These are phyloP conservation scores for Pectinophora gossypiella DNA, from an alignment of 1,140 invertebrate species.

Conservation along the genomic window DNA sequence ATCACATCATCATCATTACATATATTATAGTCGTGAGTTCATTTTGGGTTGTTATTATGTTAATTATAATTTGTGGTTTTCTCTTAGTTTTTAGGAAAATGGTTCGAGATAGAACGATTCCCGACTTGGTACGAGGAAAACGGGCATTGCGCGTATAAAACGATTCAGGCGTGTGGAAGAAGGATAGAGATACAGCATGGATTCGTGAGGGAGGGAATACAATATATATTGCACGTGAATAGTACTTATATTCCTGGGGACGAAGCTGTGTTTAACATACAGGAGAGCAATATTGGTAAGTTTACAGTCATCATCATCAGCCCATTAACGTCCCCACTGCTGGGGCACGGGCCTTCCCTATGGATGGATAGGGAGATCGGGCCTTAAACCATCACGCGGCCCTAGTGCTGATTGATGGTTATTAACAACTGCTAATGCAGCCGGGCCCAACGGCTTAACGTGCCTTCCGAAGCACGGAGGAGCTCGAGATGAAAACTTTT, in stretches of 20 bases:
- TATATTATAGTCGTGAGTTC: too few relatives aligned
- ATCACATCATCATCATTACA: too few relatives aligned
- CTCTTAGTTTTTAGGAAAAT: constrained; percentile 52
- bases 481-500: too few relatives aligned
- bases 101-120: constrained; percentile 57
- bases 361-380: too few relatives aligned
- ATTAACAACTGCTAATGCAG: too few relatives aligned
- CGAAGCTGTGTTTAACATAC: constrained; percentile 50
- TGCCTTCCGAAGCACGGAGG: too few relatives aligned
- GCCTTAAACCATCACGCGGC: too few relatives aligned
- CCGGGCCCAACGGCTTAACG: too few relatives aligned
- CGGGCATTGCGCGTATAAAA: constrained; percentile 45
- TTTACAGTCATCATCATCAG: background rate
- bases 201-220: constrained; percentile 38
- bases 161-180: constrained; percentile 41
- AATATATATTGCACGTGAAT: constrained; percentile 48
- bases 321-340: too few relatives aligned
- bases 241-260: constrained; percentile 49
- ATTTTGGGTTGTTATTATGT: too few relatives aligned
- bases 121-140: constrained; percentile 51
- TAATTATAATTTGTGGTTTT: background rate
- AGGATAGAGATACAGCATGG: constrained; percentile 44
- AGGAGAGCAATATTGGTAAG: constrained; percentile 55
- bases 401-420: too few relatives aligned
- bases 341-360: too few relatives aligned